phyloP scores from a whole-genome alignment of 2,113 vertebrate genomes.

The Loxodonta africana region DNA sequence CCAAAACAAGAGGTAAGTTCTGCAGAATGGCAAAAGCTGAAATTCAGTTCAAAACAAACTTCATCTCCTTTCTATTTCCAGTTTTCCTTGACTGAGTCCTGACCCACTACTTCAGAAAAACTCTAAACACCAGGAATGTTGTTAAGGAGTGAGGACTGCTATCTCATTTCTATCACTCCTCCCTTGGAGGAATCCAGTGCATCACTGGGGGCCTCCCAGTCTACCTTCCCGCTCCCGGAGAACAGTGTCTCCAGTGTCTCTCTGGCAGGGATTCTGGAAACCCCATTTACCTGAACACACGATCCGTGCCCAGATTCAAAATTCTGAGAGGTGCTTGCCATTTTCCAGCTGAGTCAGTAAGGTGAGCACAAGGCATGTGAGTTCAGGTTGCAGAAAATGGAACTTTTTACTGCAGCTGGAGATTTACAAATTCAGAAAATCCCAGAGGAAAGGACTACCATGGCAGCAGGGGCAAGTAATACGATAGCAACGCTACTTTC shows the following conservation, averaged over 20 bases:
- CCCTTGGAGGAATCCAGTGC: not conserved
- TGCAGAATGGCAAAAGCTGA: not conserved
- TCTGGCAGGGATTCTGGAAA: not conserved
- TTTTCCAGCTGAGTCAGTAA: not conserved
- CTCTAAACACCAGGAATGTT: not conserved
- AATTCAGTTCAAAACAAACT: not conserved
- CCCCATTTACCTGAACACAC: not conserved
- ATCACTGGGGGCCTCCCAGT: not conserved
- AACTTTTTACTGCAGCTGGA: not conserved
- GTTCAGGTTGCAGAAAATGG: not conserved
- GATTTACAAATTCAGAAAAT: not conserved
- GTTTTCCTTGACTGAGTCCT: not conserved
- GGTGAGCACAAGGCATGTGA: not conserved
- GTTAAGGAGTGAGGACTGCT: fast-evolving
- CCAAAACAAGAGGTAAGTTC: not conserved
- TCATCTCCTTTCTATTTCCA: not conserved
- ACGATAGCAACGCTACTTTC: too few relatives aligned
- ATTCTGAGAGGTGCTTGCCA: not conserved
- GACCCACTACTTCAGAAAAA: not conserved
- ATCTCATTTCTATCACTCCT: not conserved
- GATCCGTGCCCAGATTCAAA: not conserved
- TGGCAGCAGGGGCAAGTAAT: not conserved
- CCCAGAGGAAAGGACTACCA: not conserved
- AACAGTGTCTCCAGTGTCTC: not conserved
- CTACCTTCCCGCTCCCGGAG: not conserved